Evolutionary conservation across 2,113 vertebrate species (phyloP).

Genomic region (Sander lucioperca): DNA sequence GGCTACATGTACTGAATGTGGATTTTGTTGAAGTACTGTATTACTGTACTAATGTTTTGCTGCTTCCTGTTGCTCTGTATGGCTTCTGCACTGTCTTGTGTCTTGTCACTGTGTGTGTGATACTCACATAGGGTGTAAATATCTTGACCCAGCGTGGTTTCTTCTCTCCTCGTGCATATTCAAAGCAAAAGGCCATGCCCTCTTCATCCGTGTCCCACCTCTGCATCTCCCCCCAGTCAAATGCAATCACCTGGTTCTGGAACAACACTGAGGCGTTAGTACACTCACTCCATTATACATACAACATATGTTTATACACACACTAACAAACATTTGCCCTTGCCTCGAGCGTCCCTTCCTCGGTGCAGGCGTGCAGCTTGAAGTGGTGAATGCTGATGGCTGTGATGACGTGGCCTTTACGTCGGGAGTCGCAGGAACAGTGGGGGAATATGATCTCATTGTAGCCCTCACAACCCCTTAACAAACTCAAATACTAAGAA

Average conservation of each 20-base stretch:
- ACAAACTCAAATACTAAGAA: slow-evolving; percentile 91
- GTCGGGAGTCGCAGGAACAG: slow-evolving; percentile 95
- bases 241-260: slow-evolving; percentile 96
- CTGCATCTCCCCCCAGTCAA: slow-evolving; percentile 98
- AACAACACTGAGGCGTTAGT: slow-evolving; percentile 7
- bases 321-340: slow-evolving; percentile 66
- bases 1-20: too few relatives aligned
- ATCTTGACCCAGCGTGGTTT: slow-evolving; percentile 96
- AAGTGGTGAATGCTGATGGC: slow-evolving; percentile 97
- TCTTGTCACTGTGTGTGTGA: too few relatives aligned
- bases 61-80: too few relatives aligned
- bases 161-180: slow-evolving; percentile 94
- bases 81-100: too few relatives aligned
- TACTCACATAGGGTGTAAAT: slow-evolving; percentile 91
- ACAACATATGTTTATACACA: neutral
- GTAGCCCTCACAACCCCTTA: slow-evolving; percentile 94
- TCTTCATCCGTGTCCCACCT: slow-evolving; percentile 98
- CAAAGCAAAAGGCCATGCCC: slow-evolving; percentile 98
- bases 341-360: slow-evolving; percentile 91
- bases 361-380: slow-evolving; percentile 96
- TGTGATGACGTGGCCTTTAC: slow-evolving; percentile 95
- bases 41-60: too few relatives aligned
- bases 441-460: slow-evolving; percentile 97
- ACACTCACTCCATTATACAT: neutral
- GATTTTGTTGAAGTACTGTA: too few relatives aligned